Percentiles rank a stretch among this genome's conserved stretches.
Conservation (phyloP, 1,140 invertebrate species). For the Diorhabda sublineata region DNA sequence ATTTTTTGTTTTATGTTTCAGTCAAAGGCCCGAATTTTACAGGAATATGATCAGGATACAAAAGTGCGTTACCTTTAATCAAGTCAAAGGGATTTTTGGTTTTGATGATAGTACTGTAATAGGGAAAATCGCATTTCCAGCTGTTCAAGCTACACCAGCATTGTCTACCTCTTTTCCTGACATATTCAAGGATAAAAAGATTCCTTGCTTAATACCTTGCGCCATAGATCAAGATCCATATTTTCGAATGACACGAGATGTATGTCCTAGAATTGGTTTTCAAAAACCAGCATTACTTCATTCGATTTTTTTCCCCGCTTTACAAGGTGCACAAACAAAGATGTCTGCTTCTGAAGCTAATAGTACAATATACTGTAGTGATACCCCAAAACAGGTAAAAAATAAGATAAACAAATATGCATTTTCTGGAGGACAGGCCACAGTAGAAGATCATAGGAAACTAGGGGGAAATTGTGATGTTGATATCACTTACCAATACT, state of each 20-base stretch:
- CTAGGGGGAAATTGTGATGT: slow-evolving; percentile 93
- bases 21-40: slow-evolving; percentile 84
- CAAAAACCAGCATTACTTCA: slow-evolving; percentile 94
- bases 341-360: slow-evolving; percentile 96
- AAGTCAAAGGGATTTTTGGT: slow-evolving; percentile 95
- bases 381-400: slow-evolving; percentile 95
- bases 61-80: slow-evolving; percentile 93
- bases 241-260: slow-evolving; percentile 97
- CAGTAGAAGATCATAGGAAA: slow-evolving; percentile 87
- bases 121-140: slow-evolving; percentile 96
- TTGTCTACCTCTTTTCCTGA: slow-evolving; percentile 94
- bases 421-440: slow-evolving; percentile 93
- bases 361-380: slow-evolving; percentile 91
- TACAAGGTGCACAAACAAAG: slow-evolving; percentile 95
- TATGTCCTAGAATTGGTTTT: slow-evolving; percentile 85
- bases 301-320: slow-evolving; percentile 90
- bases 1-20: slow-evolving; percentile 47
- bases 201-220: slow-evolving; percentile 94
- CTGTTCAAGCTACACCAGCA: slow-evolving; percentile 93
- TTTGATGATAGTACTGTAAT: slow-evolving; percentile 94
- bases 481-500: slow-evolving; percentile 94
- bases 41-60: slow-evolving; percentile 88
- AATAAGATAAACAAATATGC: slow-evolving; percentile 98
- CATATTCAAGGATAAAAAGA: slow-evolving; percentile 82
- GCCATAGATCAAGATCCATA: slow-evolving; percentile 99